Evolutionary conservation across 2,113 vertebrate genomes (phyloP).

Genomic region (Rhinogobius similis): DNA sequence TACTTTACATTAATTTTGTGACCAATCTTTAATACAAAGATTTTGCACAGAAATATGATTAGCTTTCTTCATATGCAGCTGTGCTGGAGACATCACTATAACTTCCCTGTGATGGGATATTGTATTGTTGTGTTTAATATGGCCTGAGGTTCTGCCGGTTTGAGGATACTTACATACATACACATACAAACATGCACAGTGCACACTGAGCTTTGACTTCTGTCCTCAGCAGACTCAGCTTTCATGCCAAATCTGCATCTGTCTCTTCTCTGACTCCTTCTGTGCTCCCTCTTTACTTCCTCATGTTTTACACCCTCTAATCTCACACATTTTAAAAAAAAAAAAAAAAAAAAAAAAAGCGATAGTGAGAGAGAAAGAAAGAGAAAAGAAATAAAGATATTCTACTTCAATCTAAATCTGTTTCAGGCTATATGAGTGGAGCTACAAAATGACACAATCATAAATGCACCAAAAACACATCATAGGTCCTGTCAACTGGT

Average conservation of each 20-base stretch:
- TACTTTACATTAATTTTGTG: slow-evolving; percentile 4
- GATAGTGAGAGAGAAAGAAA: no score
- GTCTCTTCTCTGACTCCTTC: slow-evolving; percentile 51
- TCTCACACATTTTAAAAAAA: no score
- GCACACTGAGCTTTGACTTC: slow-evolving; percentile 50
- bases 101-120: slow-evolving; percentile 54
- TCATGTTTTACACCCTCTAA: slow-evolving; percentile 38
- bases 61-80: background rate
- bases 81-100: slow-evolving; percentile 43
- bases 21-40: background rate
- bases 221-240: slow-evolving; percentile 60
- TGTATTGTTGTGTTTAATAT: slow-evolving; percentile 44
- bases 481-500: no score
- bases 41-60: background rate
- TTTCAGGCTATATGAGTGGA: no score
- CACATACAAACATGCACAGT: slow-evolving; percentile 11
- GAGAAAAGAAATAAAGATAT: no score
- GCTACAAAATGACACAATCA: no score
- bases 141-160: slow-evolving; percentile 36
- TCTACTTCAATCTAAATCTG: no score
- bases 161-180: slow-evolving; percentile 17
- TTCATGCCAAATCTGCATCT: slow-evolving; percentile 49
- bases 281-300: slow-evolving; percentile 46
- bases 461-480: no score
- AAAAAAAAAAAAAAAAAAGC: no score